A percentile compares a stretch with the other conserved stretches of the same genome.
These are phyloP conservation scores for Apotomis capreana DNA, from an alignment of 2,888 invertebrate genomes.

Conservation along the genomic window DNA sequence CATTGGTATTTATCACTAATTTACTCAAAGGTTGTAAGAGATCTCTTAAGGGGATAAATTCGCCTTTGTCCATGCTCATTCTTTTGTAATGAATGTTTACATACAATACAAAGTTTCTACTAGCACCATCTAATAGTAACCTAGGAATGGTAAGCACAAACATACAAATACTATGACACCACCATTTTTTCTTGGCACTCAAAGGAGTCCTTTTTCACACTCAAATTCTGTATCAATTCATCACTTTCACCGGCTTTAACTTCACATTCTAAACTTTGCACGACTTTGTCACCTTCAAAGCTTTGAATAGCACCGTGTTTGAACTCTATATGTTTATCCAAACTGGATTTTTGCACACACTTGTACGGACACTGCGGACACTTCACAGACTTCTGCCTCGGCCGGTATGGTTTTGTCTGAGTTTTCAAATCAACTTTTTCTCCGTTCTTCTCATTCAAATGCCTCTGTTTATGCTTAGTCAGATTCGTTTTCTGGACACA, in stretches of 20 bases:
- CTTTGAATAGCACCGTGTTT: slow-evolving; percentile 63
- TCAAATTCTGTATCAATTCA: slow-evolving; percentile 60
- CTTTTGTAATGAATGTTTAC: background rate
- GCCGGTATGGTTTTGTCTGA: slow-evolving; percentile 70
- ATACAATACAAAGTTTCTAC: background rate
- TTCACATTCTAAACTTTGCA: slow-evolving; percentile 47
- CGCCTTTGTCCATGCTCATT: too few relatives aligned
- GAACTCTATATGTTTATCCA: slow-evolving; percentile 76
- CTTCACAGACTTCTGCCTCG: slow-evolving; percentile 74
- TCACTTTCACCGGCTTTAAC: slow-evolving; percentile 50
- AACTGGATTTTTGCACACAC: slow-evolving; percentile 75
- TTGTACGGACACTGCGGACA: slow-evolving; percentile 72
- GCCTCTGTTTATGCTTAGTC: slow-evolving; percentile 77
- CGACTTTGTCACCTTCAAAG: slow-evolving; percentile 47
- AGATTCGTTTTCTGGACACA: slow-evolving; percentile 80
- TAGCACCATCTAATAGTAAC: slow-evolving; percentile 15
- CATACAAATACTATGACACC: slow-evolving; percentile 24
- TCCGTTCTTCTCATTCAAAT: slow-evolving; percentile 70
- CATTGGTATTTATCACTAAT: too few relatives aligned
- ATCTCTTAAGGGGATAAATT: too few relatives aligned
- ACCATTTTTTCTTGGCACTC: slow-evolving; percentile 25
- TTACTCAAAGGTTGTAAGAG: too few relatives aligned
- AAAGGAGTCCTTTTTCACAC: slow-evolving; percentile 60
- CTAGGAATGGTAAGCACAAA: background rate
- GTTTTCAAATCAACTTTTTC: slow-evolving; percentile 63